Evolutionary conservation across 2,113 vertebrate species (phyloP), one percentile per base, ranked within the genome.

Genomic region (Puffinus mauretanicus): DNA sequence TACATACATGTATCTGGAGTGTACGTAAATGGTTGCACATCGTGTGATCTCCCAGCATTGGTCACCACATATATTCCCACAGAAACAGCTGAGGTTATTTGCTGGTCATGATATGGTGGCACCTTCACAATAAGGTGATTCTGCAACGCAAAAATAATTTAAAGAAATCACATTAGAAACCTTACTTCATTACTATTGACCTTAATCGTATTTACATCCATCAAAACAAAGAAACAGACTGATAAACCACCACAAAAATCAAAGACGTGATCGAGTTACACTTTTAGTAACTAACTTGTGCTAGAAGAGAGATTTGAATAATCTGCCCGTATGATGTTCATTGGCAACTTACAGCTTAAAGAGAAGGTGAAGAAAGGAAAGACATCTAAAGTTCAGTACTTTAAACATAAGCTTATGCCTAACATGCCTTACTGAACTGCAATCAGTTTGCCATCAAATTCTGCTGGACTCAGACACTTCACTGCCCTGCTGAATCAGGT

Each of bases 121-220:
- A 99, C 99, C 95, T 99, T 99, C 91, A 99, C 99, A 96, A 99
- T 99, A 95, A 99, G 98, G 98, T 99, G 99, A 98, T 99, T 99
- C 99, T 99, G 97, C 80, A 94, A 80, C 30, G 61, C 86, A 61
- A 89, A 67, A 94, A 60, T 34, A 51, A 62, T 34, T 12, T n/a
- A 9, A 54, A 21, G 40, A 55, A 44, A 47, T 13, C 55, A 9
- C 25, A 16, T 82, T 54, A 88, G 69, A 52, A 90, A 65, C 34
- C 13, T 34, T 19, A 40, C 30, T 80, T 76, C 6, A 24, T 65
- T 38, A 16, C 10, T 49, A 8, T 24, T 52, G n/a, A 38, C 16
- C 34, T 60, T n/a, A 55, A 34, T 14, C 66, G 27, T 44, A 47
- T 21, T 65, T 16, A 29, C 19, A 49, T 19, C 13, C n/a, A 77